Conservation (phyloP, 2,113 vertebrate species). For the Pedionomus torquatus region DNA sequence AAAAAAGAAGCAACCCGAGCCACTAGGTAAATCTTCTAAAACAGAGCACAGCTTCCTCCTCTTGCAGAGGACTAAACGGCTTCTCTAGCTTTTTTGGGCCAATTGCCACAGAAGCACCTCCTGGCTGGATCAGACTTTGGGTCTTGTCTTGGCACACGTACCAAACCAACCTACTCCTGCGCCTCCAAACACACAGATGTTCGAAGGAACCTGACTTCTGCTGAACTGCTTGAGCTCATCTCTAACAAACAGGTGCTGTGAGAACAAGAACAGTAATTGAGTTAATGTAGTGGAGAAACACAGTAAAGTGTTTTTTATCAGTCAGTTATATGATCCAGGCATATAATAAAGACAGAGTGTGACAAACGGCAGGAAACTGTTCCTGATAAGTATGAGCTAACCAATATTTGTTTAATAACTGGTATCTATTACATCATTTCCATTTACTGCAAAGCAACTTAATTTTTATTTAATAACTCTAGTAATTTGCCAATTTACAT, state of each 20-base stretch:
- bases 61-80: background rate
- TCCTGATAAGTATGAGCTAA: conserved; percentile 35
- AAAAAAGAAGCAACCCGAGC: background rate
- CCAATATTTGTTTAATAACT: conserved; percentile 13
- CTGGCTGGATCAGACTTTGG: conserved; percentile 29
- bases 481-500: conserved; percentile 63
- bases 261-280: conserved; percentile 68
- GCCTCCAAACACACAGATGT: conserved; percentile 54
- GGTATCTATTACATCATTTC: conserved; percentile 41
- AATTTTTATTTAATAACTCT: conserved; percentile 65
- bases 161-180: background rate
- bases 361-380: conserved; percentile 52
- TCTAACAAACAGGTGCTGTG: conserved; percentile 70
- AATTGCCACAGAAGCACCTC: conserved; percentile 19
- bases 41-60: background rate
- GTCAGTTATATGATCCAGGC: conserved; percentile 56
- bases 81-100: conserved; percentile 35
- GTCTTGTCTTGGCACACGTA: conserved; percentile 5
- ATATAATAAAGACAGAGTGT: conserved; percentile 63
- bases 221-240: conserved; percentile 51
- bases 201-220: conserved; percentile 46
- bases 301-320: conserved; percentile 71
- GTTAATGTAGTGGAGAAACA: conserved; percentile 73
- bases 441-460: conserved; percentile 25
- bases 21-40: background rate